These are phyloP conservation scores for Gila robusta DNA, from an alignment of 2,797 vertebrate genomes.

Conservation along the genomic window DNA sequence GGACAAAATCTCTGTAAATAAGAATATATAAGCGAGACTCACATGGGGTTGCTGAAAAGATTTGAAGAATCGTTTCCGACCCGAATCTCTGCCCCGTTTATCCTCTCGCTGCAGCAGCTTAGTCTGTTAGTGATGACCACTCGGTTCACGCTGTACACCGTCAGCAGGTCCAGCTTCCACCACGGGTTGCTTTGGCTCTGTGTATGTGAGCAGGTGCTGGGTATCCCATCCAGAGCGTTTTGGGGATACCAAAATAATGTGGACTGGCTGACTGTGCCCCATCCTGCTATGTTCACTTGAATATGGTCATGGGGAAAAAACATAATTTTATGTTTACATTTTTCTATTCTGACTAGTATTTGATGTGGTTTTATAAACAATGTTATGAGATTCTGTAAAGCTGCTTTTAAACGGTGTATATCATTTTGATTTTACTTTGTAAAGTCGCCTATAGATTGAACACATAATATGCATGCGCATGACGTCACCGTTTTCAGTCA, in stretches of 20 bases:
- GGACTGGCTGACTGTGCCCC: neutral
- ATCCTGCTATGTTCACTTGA: neutral
- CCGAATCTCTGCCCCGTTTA: conserved; percentile 4
- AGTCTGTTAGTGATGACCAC: conserved; percentile 3
- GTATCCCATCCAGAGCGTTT: neutral
- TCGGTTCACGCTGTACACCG: neutral
- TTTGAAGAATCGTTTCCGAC: neutral
- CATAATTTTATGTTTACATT: too few relatives aligned
- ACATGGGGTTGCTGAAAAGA: neutral
- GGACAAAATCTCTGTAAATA: too few relatives aligned
- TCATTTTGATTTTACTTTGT: too few relatives aligned
- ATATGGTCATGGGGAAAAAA: neutral
- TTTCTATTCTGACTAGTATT: neutral
- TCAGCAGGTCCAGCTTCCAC: conserved; percentile 22
- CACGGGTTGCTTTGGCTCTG: fast-evolving
- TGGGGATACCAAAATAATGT: fast-evolving
- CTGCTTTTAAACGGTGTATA: neutral
- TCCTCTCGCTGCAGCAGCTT: neutral
- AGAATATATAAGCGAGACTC: neutral
- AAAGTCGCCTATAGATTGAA: too few relatives aligned
- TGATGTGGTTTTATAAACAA: neutral
- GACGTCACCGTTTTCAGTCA: too few relatives aligned
- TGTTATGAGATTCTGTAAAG: neutral
- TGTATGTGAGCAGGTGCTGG: neutral
- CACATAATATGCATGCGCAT: too few relatives aligned